phyloP scores from a whole-genome alignment of 2,113 vertebrate genomes.

The Mustela lutreola region DNA sequence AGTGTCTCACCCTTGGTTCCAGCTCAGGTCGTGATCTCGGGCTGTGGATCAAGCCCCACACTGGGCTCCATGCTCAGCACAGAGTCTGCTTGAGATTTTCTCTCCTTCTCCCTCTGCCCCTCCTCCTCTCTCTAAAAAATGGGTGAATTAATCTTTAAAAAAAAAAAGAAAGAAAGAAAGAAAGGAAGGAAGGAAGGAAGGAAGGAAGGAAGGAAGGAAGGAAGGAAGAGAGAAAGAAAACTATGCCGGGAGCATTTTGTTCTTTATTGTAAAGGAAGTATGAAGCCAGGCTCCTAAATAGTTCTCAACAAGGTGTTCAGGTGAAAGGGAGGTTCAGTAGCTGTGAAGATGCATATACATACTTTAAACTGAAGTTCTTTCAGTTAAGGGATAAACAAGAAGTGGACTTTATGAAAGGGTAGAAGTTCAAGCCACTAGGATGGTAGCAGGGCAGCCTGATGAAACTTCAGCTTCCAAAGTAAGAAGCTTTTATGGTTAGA shows the following conservation, averaged over 20 bases:
- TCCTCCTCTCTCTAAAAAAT: neutral
- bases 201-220: too few species aligned
- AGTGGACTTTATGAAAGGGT: slow-evolving; percentile 46
- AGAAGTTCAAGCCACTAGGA: slow-evolving; percentile 74
- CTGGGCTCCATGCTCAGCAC: neutral
- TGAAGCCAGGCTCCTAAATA: slow-evolving; percentile 78
- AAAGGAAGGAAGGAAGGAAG: too few species aligned
- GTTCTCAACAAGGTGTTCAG: slow-evolving; percentile 64
- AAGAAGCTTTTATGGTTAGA: neutral
- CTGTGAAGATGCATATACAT: neutral
- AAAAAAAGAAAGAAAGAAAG: neutral
- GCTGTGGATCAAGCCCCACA: neutral
- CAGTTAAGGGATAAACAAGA: slow-evolving; percentile 68
- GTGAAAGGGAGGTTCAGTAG: neutral
- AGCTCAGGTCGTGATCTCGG: neutral
- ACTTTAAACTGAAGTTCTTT: slow-evolving; percentile 45
- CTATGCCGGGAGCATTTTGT: slow-evolving; percentile 80
- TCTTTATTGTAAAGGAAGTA: slow-evolving; percentile 78
- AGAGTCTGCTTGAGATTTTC: neutral
- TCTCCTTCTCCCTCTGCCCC: neutral
- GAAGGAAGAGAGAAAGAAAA: neutral
- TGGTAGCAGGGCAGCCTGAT: slow-evolving; percentile 61
- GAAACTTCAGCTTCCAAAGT: slow-evolving; percentile 70
- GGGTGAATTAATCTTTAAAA: neutral
- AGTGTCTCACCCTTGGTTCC: neutral